phyloP scores from a whole-genome alignment of 2,113 vertebrate genomes.

The Pygoscelis adeliae region DNA sequence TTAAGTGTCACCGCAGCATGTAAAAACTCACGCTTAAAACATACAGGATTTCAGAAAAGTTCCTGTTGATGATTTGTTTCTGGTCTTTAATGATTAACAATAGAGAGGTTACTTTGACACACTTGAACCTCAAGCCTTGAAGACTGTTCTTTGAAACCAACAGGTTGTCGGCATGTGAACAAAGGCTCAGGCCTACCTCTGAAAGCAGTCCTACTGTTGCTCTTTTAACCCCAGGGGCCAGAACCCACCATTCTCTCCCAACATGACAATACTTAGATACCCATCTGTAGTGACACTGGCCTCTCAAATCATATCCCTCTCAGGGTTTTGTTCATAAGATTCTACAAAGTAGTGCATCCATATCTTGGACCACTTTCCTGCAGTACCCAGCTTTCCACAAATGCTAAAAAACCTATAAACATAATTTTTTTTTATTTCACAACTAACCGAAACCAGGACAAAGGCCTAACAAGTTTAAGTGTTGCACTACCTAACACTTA shows the following conservation, averaged over 20 bases:
- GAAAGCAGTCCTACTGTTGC: background rate
- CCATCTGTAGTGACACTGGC: background rate
- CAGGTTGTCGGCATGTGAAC: background rate
- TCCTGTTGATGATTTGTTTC: background rate
- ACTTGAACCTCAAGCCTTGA: background rate
- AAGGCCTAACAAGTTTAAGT: background rate
- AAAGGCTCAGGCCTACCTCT: background rate
- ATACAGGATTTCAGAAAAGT: background rate
- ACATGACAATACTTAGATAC: background rate
- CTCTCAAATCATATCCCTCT: background rate
- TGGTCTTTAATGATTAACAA: background rate
- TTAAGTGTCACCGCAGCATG: background rate
- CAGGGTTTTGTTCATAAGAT: background rate
- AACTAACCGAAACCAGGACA: background rate
- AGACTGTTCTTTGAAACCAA: background rate
- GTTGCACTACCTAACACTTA: background rate
- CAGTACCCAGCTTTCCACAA: background rate
- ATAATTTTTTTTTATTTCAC: background rate
- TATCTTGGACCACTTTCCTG: background rate
- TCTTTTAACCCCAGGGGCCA: background rate
- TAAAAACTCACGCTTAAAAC: background rate
- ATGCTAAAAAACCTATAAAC: background rate
- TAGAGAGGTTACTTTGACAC: background rate
- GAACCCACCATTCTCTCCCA: background rate
- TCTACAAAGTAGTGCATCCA: background rate